Evolutionary conservation across 2,797 vertebrate species (phyloP), one percentile per base, ranked within the genome.

Genomic region (Phoxinus dragarum): DNA sequence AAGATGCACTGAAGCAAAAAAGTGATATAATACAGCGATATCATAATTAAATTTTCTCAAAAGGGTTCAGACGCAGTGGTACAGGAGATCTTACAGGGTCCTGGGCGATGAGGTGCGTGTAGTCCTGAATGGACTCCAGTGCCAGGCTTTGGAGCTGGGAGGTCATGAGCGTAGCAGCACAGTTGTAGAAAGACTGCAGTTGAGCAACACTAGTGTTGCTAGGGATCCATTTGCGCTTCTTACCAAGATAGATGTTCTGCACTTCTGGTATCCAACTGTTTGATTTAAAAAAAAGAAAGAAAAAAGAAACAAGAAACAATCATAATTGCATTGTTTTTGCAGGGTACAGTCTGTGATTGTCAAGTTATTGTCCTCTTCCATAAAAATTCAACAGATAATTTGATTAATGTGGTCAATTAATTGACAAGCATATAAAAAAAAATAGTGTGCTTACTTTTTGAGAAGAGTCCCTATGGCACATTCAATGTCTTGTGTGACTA

Each of bases 201-300:
- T 91, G 96, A 86, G 92, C 66, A 69, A 87, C 89, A 84, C 86
- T 95, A 86, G 88, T 92, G 77, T 87, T 89, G 34, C 87, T 89
- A 74, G 96, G 96, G 68, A 97, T 89, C 76, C 94, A 93, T 74
- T 94, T 96, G 79, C 75, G 90, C 88, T 95, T 96, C 91, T 88
- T 95, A 27, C 93, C 95, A 84, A 94, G 92, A 87, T 94, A 93
- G 89, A 97, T 96, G 84, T 95, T 93, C 81, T 96, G 94, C 54
- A 98, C 95, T 90, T 96, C 95, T 64, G 94, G 92, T 91, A 97
- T 80, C 97, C 97, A 99, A 80, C 97, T 99, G 86, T 89, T 17
- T 47, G 2, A 71, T 71, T 27, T 27, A 27, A 27, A 27, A 34
- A 0, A 86, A 81, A 21, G 11, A 47, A 54, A 72, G 1, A 42